Evolutionary conservation across 2,113 vertebrate species (phyloP), one percentile per base, ranked within the genome.

Genomic region (Antechinus flavipes): DNA sequence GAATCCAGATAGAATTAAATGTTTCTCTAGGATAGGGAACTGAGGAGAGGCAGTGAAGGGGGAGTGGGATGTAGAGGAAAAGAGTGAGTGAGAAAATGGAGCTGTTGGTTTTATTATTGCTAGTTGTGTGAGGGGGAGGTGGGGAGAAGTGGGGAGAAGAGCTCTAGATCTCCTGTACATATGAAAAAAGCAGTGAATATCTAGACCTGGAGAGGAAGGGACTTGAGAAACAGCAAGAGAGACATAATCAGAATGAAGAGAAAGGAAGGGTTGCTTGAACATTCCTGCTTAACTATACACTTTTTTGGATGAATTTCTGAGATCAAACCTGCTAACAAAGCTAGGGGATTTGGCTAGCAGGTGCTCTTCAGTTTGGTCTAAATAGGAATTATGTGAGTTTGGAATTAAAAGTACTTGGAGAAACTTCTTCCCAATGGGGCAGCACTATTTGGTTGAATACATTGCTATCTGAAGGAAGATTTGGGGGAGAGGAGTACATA

Each of bases 1-100:
- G 97, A 96, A 91, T 97, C 94, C 98, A 98, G 97, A 97, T 97
- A 97, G 95, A 97, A 54, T 96, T 96, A 89, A 76, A 47, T 94
- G 92, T 94, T 61, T 50, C 76, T 0, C 22, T 0, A 0, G 35
- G 53, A 54, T 46, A 52, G 50, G 25, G 14, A 52, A 8, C 9
- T 50, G 8, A 84, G 14, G 46, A 22, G 35, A 90, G 47, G n/a
- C n/a, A 23, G 68, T 84, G 35, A 84, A 42, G 61, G 30, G 68
- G 68, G 5, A 84, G n/a, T 42, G n/a, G 19, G 68, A 23, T 68
- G 30, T 35, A 35, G 30, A 68, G 11, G 27, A 68, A 30, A 9
- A 30, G 30, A 11, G 12, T 68, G 11, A 2, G 58, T 68, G 30
- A 68, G 27, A 35, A 42, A 84, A 42, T 84, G 68, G 68, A 6